A percentile compares a stretch with the other conserved stretches of the same genome.
These are phyloP conservation scores for Anoplopoma fimbria DNA, from an alignment of 2,113 vertebrate genomes.

Conservation along the genomic window DNA sequence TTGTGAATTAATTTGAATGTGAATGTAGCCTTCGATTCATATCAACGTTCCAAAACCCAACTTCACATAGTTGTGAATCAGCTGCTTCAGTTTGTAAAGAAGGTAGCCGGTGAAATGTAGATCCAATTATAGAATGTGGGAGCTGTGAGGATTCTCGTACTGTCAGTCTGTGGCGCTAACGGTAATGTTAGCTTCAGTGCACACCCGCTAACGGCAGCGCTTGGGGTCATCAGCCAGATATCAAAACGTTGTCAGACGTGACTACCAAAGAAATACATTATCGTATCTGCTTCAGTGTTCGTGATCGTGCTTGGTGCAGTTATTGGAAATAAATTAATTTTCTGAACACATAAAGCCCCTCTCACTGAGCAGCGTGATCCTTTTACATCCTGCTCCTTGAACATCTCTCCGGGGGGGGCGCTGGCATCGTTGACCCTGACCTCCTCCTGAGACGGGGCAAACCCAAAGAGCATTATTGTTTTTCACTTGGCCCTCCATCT, in stretches of 20 bases:
- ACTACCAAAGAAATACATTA: background rate
- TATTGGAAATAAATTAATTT: background rate
- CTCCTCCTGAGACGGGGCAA: background rate
- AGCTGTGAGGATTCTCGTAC: background rate
- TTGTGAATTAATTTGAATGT: no score
- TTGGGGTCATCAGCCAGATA: background rate
- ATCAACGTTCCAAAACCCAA: background rate
- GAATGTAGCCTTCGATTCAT: background rate
- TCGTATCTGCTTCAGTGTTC: background rate
- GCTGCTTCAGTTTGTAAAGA: background rate
- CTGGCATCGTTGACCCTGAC: background rate
- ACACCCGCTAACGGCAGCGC: background rate
- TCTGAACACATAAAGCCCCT: background rate
- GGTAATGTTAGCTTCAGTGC: background rate
- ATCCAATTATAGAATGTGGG: background rate
- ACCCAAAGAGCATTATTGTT: background rate
- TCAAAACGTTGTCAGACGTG: background rate
- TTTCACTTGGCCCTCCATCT: constrained; percentile 21
- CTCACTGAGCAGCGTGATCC: background rate
- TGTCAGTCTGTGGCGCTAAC: background rate
- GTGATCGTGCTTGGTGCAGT: background rate
- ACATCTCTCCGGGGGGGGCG: background rate
- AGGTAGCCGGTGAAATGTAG: background rate
- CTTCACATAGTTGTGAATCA: background rate
- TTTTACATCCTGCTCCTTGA: background rate